Base-by-base conservation (phyloP, 2,797 vertebrate genomes). In the Bovichtus diacanthus region DNA sequence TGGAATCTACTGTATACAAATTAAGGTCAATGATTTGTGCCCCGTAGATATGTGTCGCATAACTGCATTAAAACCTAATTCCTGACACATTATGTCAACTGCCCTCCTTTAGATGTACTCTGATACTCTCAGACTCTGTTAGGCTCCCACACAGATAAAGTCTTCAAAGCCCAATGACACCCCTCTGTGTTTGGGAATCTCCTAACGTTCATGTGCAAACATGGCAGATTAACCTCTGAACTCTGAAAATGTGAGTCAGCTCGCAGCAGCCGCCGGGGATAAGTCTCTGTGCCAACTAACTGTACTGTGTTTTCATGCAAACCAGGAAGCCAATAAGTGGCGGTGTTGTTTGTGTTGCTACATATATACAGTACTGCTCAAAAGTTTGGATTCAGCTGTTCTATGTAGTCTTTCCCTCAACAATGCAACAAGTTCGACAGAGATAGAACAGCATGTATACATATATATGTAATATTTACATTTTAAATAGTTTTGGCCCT, bases 171-270 rank as follows among this genome's bases (percentile, higher is more conserved):
- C 65, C 67, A 9, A 1, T 77, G 78, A 82, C 75, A 71, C 74
- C 62, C 54, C 73, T 51, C 58, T 79, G 77, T 65, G 61, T 86
- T 84, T 74, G 77, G 81, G 80, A 80, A 15, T 47, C 63, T 71
- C 62, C 62, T 21, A 25, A n/a, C 9, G 13, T 62, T 0, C 78
- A 67, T 80, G 67, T 81, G 68, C 46, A 80, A 87, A 90, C 80
- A 75, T 29, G 55, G 34, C 16, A 11, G 77, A 81, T 87, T 84
- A 76, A 90, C 82, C 80, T 80, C 71, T 88, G 83, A 89, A 74
- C 83, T 59, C 59, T 70, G 72, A 68, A 65, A 78, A 60, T 60
- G 65, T 65, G 83, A 87, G 63, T 80, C 63, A 47, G 70, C 64
- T 50, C 18, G 0, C 21, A 11, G 70, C 73, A 56, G 51, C 60